Evolutionary conservation across 92 coral and sea anemone species (phyloP).

Genomic region (Epizoanthus stellaris): DNA sequence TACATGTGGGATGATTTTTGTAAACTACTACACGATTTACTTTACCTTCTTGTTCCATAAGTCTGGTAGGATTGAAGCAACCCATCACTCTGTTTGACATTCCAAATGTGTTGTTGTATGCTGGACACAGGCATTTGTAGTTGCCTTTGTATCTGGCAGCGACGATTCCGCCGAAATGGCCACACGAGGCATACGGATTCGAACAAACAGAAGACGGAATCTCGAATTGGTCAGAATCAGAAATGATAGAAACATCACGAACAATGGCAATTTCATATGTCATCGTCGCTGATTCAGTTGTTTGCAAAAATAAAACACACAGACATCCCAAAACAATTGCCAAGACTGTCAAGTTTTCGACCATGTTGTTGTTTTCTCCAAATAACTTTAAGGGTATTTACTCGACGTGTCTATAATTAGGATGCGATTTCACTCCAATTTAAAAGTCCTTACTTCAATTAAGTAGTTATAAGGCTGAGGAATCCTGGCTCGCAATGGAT

Average conservation of each 20-base stretch:
- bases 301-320: background rate
- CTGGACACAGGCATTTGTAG: constrained; percentile 3
- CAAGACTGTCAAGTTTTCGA: too few relatives aligned
- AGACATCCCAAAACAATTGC: background rate
- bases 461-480: too few relatives aligned
- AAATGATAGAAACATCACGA: background rate
- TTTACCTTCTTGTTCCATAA: constrained; percentile 11
- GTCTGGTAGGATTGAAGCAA: constrained; percentile 6
- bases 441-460: too few relatives aligned
- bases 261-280: background rate
- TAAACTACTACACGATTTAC: too few relatives aligned
- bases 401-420: too few relatives aligned
- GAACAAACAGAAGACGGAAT: background rate
- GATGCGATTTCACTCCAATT: too few relatives aligned
- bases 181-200: background rate
- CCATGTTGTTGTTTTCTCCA: too few relatives aligned
- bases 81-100: background rate
- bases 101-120: constrained; percentile 12
- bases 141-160: too few relatives aligned
- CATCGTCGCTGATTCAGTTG: background rate
- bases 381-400: too few relatives aligned
- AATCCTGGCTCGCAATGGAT: too few relatives aligned
- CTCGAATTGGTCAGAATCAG: background rate
- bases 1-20: background rate
- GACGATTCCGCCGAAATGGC: background rate